Evolutionary conservation across 2,113 vertebrate genomes (phyloP).

Genomic region (Vimba vimba): DNA sequence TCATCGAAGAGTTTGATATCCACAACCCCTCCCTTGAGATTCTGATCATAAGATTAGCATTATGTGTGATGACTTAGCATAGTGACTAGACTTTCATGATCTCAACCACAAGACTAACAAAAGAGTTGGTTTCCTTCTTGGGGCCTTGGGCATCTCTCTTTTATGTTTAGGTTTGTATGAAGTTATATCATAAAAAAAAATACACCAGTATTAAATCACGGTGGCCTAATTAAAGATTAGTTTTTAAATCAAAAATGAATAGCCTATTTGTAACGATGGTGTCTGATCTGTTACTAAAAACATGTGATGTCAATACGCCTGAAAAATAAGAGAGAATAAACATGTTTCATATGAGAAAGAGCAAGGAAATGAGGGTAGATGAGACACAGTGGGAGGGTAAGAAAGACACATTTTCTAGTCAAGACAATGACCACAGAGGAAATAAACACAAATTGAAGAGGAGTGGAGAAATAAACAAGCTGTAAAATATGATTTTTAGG

Average conservation of each 20-base stretch:
- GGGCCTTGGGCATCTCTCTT: not conserved
- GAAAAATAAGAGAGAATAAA: not conserved
- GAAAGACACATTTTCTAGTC: not conserved
- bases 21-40: not conserved
- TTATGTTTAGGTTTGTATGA: not conserved
- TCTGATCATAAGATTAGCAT: constrained; percentile 19
- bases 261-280: constrained; percentile 40
- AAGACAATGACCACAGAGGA: constrained; percentile 22
- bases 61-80: constrained; percentile 7
- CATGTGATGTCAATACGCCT: constrained; percentile 35
- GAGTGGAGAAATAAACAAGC: constrained; percentile 17
- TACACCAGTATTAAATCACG: constrained; percentile 6
- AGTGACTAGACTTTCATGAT: constrained; percentile 36
- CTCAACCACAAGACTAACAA: constrained; percentile 40
- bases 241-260: constrained; percentile 32
- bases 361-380: not conserved
- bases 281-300: constrained; percentile 44
- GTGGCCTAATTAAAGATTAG: constrained; percentile 5
- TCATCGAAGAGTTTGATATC: constrained; percentile 24
- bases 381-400: not conserved
- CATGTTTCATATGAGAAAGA: not conserved
- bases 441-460: not conserved
- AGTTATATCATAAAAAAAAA: not conserved
- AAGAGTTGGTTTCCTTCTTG: not conserved
- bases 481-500: not conserved